Conservation (phyloP, 2,113 vertebrate species). For the Sylvicapra grimmia region DNA sequence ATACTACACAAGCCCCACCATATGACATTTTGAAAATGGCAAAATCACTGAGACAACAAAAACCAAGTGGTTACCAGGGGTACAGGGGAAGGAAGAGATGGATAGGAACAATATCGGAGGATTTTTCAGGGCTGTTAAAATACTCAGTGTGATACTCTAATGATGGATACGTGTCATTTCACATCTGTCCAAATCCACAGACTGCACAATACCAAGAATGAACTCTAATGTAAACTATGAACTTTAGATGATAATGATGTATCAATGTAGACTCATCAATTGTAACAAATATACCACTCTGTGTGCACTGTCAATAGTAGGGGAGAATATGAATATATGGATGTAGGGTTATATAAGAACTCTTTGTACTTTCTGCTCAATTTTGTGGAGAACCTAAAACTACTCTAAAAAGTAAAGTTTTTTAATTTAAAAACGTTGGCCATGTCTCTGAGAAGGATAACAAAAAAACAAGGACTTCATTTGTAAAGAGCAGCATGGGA, state of each 20-base stretch:
- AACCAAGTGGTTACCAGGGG: neutral
- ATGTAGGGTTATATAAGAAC: accelerated
- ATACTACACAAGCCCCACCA: neutral
- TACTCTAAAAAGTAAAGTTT: neutral
- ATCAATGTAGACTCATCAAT: accelerated
- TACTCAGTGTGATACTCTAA: neutral
- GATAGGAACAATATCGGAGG: accelerated
- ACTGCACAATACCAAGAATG: neutral
- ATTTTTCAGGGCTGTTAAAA: neutral
- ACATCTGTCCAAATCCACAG: neutral
- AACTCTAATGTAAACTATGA: neutral
- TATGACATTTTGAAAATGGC: neutral
- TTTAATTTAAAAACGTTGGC: neutral
- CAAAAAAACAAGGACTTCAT: neutral
- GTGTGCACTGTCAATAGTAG: neutral
- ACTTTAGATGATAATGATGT: neutral
- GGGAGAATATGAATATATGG: accelerated
- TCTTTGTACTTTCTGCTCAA: neutral
- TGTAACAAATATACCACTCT: neutral
- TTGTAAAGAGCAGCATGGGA: neutral
- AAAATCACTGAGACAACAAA: neutral
- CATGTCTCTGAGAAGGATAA: neutral
- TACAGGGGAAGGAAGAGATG: neutral
- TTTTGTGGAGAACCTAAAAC: neutral
- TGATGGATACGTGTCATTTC: neutral